phyloP scores from a whole-genome alignment of 2,797 vertebrate species.

The Melanitta fusca region DNA sequence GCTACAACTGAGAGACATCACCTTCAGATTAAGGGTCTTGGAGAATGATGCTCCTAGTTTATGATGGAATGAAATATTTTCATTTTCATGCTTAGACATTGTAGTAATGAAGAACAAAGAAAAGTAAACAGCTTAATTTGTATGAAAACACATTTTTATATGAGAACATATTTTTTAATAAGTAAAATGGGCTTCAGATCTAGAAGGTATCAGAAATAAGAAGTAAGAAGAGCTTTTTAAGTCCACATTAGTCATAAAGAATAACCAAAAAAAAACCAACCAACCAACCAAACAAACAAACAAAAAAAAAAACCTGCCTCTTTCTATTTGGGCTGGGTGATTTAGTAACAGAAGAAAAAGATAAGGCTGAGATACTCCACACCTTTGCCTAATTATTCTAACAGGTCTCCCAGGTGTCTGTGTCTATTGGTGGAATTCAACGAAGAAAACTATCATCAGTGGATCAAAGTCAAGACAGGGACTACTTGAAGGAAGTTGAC shows the following conservation, averaged over 20 bases:
- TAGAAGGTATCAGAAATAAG: background rate
- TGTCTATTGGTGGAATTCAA: background rate
- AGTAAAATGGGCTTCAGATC: background rate
- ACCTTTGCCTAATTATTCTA: background rate
- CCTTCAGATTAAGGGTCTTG: background rate
- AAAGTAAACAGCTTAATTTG: accelerated
- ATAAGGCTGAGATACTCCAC: background rate
- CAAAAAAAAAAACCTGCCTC: background rate
- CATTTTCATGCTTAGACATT: background rate
- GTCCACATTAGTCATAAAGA: background rate
- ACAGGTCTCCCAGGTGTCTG: background rate
- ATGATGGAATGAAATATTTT: background rate
- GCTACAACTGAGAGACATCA: background rate
- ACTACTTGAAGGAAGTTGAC: background rate
- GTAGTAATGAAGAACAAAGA: background rate
- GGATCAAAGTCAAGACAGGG: background rate
- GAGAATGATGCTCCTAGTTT: background rate
- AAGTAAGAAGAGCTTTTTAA: background rate
- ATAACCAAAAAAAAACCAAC: background rate
- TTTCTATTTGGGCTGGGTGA: background rate
- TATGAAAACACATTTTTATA: accelerated
- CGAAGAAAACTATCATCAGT: background rate
- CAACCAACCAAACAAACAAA: too few species aligned
- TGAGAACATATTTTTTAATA: background rate
- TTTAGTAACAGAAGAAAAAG: background rate